These are phyloP conservation scores for Siniperca obscura DNA, from an alignment of 2,797 vertebrate genomes.

Conservation along the genomic window DNA sequence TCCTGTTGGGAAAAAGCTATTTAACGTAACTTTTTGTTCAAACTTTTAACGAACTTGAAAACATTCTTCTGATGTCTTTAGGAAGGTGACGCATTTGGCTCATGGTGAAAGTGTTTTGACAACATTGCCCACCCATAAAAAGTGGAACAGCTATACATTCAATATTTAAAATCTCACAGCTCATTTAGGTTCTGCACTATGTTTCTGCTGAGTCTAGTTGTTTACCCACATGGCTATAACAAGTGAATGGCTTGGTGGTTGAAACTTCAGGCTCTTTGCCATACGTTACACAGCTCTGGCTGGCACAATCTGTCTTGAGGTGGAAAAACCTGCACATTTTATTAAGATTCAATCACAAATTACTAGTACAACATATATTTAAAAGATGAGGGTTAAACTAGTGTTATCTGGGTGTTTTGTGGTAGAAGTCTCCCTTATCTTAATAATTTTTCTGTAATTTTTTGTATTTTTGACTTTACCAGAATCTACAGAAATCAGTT, in stretches of 20 bases:
- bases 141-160: conserved; percentile 40
- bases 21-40: conserved; percentile 50
- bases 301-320: conserved; percentile 35
- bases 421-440: neutral
- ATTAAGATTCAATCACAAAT: conserved; percentile 59
- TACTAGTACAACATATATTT: conserved; percentile 38
- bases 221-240: conserved; percentile 57
- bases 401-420: neutral
- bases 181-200: conserved; percentile 40
- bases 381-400: conserved; percentile 1
- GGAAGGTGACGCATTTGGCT: conserved; percentile 62
- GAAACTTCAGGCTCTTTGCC: conserved; percentile 56
- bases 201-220: conserved; percentile 73
- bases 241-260: conserved; percentile 49
- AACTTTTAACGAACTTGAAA: conserved; percentile 54
- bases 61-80: conserved; percentile 34
- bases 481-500: neutral
- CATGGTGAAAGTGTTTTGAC: conserved; percentile 57
- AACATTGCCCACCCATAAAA: conserved; percentile 54
- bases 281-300: conserved; percentile 51
- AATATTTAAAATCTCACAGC: conserved; percentile 59
- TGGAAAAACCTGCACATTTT: conserved; percentile 47
- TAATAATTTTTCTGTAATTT: conserved; percentile 6
- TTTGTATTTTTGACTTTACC: conserved; percentile 14
- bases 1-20: conserved; percentile 44